Percentiles rank a stretch among this genome's conserved stretches.
phyloP scores from a whole-genome alignment of 2,113 vertebrate species.

The Phalacrocorax brasilianus region DNA sequence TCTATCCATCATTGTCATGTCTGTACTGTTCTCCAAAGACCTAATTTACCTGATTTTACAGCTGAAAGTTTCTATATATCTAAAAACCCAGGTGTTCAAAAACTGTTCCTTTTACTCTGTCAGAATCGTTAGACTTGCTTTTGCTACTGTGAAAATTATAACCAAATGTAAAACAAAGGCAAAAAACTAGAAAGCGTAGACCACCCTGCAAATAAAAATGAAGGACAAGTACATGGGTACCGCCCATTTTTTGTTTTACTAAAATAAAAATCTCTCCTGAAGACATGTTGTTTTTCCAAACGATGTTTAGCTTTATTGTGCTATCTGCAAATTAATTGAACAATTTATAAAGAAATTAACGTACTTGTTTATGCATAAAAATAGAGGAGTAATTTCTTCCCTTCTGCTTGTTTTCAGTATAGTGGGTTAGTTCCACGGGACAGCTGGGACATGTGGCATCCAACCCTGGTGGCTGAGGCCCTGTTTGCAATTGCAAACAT shows the following conservation, averaged over 20 bases:
- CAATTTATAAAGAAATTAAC: neutral
- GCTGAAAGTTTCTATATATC: neutral
- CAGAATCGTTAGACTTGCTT: neutral
- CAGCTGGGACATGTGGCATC: constrained; percentile 94
- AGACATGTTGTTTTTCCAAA: neutral
- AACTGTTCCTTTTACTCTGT: neutral
- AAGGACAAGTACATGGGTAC: neutral
- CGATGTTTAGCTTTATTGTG: neutral
- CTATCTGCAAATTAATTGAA: neutral
- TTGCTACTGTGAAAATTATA: neutral
- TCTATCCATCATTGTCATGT: neutral
- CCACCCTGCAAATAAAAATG: neutral
- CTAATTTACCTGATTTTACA: neutral
- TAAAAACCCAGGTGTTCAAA: neutral
- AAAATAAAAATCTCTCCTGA: neutral
- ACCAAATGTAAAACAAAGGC: neutral
- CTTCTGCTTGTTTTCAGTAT: constrained; percentile 81
- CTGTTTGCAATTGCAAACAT: constrained; percentile 98
- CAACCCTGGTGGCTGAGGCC: constrained; percentile 93
- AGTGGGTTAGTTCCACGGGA: constrained; percentile 73
- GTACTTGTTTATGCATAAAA: neutral
- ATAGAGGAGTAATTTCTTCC: constrained; percentile 20
- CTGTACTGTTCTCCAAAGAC: neutral
- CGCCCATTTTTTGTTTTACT: neutral
- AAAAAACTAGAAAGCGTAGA: neutral